phyloP scores from a whole-genome alignment of 1,140 invertebrate genomes.

The Cardiocondyla obscurior region DNA sequence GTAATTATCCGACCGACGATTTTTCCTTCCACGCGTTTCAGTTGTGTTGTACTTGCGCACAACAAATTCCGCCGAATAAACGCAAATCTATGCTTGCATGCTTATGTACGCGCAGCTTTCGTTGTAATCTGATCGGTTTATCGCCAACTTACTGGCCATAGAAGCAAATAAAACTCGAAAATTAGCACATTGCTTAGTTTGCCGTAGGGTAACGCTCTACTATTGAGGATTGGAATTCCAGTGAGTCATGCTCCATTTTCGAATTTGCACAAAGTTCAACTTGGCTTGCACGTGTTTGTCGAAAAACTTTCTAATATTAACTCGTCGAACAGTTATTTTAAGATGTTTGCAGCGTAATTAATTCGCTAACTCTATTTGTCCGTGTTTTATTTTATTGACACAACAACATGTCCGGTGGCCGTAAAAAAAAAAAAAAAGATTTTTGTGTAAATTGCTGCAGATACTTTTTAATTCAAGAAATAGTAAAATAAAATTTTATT shows the following conservation, averaged over 20 bases:
- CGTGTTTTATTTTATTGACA: no score
- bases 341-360: not conserved
- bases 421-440: no score
- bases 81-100: slow-evolving; percentile 47
- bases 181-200: slow-evolving; percentile 30
- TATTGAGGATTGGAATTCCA: slow-evolving; percentile 7
- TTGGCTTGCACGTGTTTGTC: not conserved
- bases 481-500: not conserved
- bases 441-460: not conserved
- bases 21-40: slow-evolving; percentile 23
- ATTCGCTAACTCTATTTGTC: not conserved
- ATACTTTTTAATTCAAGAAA: not conserved
- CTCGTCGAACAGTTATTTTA: not conserved
- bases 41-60: not conserved
- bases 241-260: slow-evolving; percentile 46
- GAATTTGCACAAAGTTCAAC: not conserved
- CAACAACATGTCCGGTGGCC: no score
- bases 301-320: not conserved
- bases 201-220: not conserved
- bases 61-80: slow-evolving; percentile 27
- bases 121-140: slow-evolving; percentile 62
- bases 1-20: slow-evolving; percentile 27
- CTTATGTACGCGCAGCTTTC: slow-evolving; percentile 28
- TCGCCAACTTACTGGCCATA: slow-evolving; percentile 29
- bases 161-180: slow-evolving; percentile 62